These are phyloP conservation scores for Diachasma alloeum DNA, from an alignment of 1,140 invertebrate genomes.

Conservation along the genomic window DNA sequence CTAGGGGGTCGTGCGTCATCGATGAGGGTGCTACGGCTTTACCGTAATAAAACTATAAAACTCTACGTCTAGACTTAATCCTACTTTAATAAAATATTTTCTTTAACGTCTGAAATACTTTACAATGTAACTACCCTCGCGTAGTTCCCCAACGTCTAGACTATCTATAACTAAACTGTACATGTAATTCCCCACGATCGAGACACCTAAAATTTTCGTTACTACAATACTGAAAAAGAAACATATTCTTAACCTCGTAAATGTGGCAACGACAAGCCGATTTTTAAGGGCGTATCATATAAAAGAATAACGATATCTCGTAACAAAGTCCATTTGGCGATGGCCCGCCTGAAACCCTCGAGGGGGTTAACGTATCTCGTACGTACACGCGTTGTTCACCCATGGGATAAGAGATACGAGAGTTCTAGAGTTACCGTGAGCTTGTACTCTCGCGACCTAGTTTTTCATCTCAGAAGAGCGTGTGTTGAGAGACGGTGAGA, in stretches of 20 bases:
- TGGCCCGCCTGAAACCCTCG: background rate
- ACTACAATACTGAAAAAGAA: too few relatives aligned
- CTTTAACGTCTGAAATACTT: too few relatives aligned
- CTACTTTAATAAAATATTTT: too few relatives aligned
- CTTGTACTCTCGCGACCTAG: conserved; percentile 19
- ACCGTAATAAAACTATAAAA: too few relatives aligned
- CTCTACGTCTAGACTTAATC: too few relatives aligned
- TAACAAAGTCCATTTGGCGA: background rate
- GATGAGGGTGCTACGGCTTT: too few relatives aligned
- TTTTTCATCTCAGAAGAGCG: conserved; percentile 18
- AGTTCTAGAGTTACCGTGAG: conserved; percentile 17
- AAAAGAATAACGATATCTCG: background rate
- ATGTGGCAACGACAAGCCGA: background rate
- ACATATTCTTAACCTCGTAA: background rate
- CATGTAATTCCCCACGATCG: too few relatives aligned
- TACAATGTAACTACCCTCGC: too few relatives aligned
- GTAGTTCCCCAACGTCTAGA: too few relatives aligned
- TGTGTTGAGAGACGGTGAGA: background rate
- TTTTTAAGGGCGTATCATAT: background rate
- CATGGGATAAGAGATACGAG: conserved; percentile 17
- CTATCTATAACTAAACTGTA: too few relatives aligned
- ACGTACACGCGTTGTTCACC: conserved; percentile 14
- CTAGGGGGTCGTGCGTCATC: too few relatives aligned
- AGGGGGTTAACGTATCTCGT: conserved; percentile 17
- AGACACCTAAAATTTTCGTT: too few relatives aligned